A percentile compares a stretch with the other conserved stretches of the same genome.
Evolutionary conservation across 2,888 invertebrate species (phyloP).

Genomic region (Temnothorax ravouxi): DNA sequence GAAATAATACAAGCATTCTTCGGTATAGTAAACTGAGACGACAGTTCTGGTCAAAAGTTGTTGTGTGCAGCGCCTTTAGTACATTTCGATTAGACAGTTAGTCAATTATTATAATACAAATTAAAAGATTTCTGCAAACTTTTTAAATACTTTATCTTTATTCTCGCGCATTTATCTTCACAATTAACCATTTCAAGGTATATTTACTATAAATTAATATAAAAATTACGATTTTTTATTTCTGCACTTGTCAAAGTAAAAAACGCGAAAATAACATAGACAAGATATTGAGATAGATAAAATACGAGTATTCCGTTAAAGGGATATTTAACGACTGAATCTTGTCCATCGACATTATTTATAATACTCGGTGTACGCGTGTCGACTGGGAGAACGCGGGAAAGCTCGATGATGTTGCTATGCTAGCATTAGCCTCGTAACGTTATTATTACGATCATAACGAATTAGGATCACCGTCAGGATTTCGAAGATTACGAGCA

Average conservation of each 20-base stretch:
- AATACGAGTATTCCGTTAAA: too few species aligned
- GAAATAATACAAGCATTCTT: background rate
- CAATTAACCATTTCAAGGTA: background rate
- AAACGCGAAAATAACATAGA: background rate
- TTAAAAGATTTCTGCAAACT: background rate
- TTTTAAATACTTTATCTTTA: background rate
- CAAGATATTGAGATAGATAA: background rate
- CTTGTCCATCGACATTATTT: background rate
- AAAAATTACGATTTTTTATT: background rate
- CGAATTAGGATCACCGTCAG: constrained; percentile 39
- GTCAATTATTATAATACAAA: background rate
- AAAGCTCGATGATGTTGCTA: constrained; percentile 12
- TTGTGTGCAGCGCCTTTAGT: background rate
- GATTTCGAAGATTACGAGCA: background rate
- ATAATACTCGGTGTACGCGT: background rate
- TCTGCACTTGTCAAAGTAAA: background rate
- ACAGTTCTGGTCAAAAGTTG: background rate
- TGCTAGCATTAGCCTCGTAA: constrained; percentile 5
- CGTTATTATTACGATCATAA: constrained; percentile 25
- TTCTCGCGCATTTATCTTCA: background rate
- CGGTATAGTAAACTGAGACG: background rate
- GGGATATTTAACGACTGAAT: background rate
- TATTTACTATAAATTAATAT: background rate
- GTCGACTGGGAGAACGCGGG: background rate
- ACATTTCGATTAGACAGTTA: background rate